These are phyloP conservation scores for Meganola albula DNA, from an alignment of 2,888 invertebrate species.

Conservation along the genomic window DNA sequence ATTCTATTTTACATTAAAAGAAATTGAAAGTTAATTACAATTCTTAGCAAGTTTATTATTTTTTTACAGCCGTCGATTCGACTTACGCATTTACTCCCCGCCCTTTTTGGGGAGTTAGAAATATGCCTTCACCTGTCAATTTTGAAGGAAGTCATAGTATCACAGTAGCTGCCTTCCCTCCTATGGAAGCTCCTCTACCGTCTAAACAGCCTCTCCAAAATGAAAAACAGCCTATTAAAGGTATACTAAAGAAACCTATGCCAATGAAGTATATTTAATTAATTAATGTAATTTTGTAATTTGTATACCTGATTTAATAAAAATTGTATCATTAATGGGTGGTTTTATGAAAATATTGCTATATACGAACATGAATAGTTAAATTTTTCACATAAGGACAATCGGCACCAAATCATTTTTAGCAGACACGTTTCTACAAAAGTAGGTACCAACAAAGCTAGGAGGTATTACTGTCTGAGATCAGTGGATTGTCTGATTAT, in stretches of 20 bases:
- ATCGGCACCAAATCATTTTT: too few species aligned
- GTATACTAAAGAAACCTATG: slow-evolving; percentile 70
- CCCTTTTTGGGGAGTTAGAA: slow-evolving; percentile 40
- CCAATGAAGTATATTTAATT: slow-evolving; percentile 64
- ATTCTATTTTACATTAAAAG: too few species aligned
- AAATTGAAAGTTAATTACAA: not conserved
- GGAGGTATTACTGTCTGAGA: too few species aligned
- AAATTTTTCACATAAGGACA: too few species aligned
- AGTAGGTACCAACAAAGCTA: too few species aligned
- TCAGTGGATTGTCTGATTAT: too few species aligned
- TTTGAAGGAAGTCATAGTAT: not conserved
- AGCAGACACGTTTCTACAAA: too few species aligned
- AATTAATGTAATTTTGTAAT: too few species aligned
- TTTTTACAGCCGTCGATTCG: slow-evolving; percentile 48
- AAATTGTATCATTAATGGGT: too few species aligned
- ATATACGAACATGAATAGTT: too few species aligned
- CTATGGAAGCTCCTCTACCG: slow-evolving; percentile 44
- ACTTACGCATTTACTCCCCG: slow-evolving; percentile 57
- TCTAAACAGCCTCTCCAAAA: slow-evolving; percentile 35
- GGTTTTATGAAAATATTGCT: too few species aligned
- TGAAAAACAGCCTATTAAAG: slow-evolving; percentile 46
- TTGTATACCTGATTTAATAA: too few species aligned
- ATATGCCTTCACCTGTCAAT: slow-evolving; percentile 34
- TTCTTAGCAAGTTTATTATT: not conserved
- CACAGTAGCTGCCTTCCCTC: slow-evolving; percentile 23